Base-by-base conservation (phyloP, 1,140 invertebrate species). In the Hylyphantes graminicola region DNA sequence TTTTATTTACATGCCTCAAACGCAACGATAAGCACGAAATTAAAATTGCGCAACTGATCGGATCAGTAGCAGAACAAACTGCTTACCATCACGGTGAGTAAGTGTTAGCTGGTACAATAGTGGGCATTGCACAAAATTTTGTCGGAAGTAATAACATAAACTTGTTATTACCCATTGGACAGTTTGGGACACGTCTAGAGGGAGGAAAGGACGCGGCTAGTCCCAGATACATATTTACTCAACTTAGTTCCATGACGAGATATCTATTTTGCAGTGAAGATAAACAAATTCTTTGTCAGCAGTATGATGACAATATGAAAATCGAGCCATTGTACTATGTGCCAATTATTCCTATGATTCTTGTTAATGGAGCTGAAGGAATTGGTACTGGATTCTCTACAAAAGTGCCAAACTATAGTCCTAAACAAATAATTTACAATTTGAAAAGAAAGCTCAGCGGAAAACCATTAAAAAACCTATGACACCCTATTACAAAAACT, bases 371-470 rank as follows among this genome's bases (percentile, higher is more conserved):
- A 13, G 95, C 97, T 70, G 97, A 99, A 87, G 98, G 98, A 86
- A 99, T 99, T 88, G 98, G 98, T 51, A 99, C 98, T 5, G 98
- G 97, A 48, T 99, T 98, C 97, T 97, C 97, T 90, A 99, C 98
- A 0, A 98, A 97, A 90, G 95, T 99, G 88, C 95, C 96, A 0
- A 99, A 99, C 89, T 97, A 96, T 88, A 97, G 99, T 91, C 96
- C 97, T 0, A 91, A 96, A 84, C 97, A 99, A 85, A 94, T 99
- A 82, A 94, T 98, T 48, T 90, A 92, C 21, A 98, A 98, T 90
- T 88, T 99, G 4, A 93, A 93, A 78, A 90, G 92, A 67, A 93
- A 99, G 93, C 92, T 99, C 79, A 92, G 94, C 68, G 95, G 93
- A 2, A 93, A 94, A 86, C 94, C 97, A 67, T 93, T 94, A n/a